Evolutionary conservation across 2,888 invertebrate species (phyloP), one percentile per base, ranked within the genome.

Genomic region (Sthenelais limicola): DNA sequence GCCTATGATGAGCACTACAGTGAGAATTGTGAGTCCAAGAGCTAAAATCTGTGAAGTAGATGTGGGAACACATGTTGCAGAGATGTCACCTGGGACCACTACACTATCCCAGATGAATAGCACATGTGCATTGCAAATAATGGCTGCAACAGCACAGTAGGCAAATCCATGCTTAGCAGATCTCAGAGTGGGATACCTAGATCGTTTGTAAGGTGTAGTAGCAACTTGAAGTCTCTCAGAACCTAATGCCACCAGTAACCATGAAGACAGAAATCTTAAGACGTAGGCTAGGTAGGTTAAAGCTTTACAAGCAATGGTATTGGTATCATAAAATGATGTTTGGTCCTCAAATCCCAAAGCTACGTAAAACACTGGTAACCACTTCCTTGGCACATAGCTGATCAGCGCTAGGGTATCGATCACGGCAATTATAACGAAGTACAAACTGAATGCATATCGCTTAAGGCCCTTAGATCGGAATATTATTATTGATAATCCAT

Each of bases 281-380:
- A 70, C 70, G 30, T 70, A 70, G 47, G 70, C 54, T 12, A 70
- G 21, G 47, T 70, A 70, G 21, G 70, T 70, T 5, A 70, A 24
- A 1, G 56, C 4, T 47, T 70, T 70, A 47, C 70, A 70, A 3
- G 70, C 70, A 43, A 70, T 70, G n/a, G n/a, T 38, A 26, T 70
- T 56, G 1, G 43, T 70, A 47, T 70, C 70, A n/a, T 70, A 70
- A 33, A 70, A 70, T 9, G 70, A 43, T 54, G 12, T 43, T 35
- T 43, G 15, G 3, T 56, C 70, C 7, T 47, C 54, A n/a, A n/a
- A 56, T 1, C 56, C 70, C 28, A 70, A 18, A 5, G 43, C 33
- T 26, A 35, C 30, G 43, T 70, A 70, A 26, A 70, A 32, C 1
- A 48, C 56, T 3, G 51, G 26, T 30, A 70, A 7, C 70, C 70